These are phyloP conservation scores for Alectura lathami DNA, from an alignment of 2,113 vertebrate genomes.

Conservation along the genomic window DNA sequence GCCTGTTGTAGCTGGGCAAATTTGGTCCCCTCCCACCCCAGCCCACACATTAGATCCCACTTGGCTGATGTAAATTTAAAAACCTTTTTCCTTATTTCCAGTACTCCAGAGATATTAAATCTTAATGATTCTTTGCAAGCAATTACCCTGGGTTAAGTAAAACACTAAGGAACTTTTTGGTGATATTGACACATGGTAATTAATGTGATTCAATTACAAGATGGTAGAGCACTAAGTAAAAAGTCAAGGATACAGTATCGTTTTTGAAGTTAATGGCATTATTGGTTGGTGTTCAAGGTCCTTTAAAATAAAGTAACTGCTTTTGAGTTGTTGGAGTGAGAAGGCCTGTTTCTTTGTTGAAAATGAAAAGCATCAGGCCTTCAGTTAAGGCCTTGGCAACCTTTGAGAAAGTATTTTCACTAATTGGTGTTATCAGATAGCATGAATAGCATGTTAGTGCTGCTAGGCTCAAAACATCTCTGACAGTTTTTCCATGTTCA, in stretches of 20 bases:
- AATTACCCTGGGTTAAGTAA: constrained; percentile 78
- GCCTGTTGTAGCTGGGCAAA: not conserved
- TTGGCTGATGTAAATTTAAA: not conserved
- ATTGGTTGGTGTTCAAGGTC: not conserved
- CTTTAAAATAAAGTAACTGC: constrained; percentile 21
- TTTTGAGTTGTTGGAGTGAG: not conserved
- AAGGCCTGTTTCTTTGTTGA: not conserved
- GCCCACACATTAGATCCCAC: not conserved
- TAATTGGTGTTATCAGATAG: not conserved
- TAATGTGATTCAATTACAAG: constrained; percentile 77
- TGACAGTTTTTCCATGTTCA: not conserved
- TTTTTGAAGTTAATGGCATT: constrained; percentile 6
- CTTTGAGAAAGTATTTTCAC: not conserved
- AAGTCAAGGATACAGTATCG: constrained; percentile 49
- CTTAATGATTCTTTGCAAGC: constrained; percentile 69
- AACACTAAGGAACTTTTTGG: constrained; percentile 73
- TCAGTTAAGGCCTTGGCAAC: not conserved
- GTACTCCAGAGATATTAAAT: constrained; percentile 26
- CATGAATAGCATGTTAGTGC: not conserved
- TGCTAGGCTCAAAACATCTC: not conserved
- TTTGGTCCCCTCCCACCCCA: not conserved
- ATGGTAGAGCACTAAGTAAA: constrained; percentile 72
- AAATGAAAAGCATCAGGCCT: not conserved
- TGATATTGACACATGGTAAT: constrained; percentile 69
- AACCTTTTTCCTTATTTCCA: not conserved